Evolutionary conservation across 2,888 invertebrate genomes (phyloP), one percentile per base, ranked within the genome.

Genomic region (Lasius platythorax): DNA sequence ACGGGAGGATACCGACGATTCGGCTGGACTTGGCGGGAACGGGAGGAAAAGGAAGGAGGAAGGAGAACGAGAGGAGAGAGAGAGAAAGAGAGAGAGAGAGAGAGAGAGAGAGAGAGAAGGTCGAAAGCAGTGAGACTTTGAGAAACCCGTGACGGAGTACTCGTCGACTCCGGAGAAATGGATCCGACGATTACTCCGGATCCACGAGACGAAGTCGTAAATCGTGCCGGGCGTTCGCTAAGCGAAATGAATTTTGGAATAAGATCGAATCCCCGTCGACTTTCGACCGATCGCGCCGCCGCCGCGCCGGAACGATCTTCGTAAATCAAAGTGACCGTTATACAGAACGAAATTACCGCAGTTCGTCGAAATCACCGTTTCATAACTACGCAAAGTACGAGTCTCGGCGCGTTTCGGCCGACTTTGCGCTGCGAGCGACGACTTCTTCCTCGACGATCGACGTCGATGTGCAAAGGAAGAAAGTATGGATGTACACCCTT

Each of bases 191-290:
- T 86, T 86, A 85, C 70, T 82, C 12, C 61, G 72, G 82, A 82
- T 85, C 72, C 72, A 76, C 63, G 56, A 68, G 76, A 82, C 72
- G 82, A 56, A 82, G 79, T 82, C 86, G 86, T 86, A 86, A 86
- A 86, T 86, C 76, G 81, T 56, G 23, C 64, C 56, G 58, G 63
- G 61, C 72, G 43, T 58, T 40, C 53, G 33, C 50, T 46, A 70
- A 74, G 64, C 56, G 81, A 83, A 85, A 89, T 86, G 84, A 85
- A 87, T 87, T 85, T 78, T 37, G 76, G 79, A 74, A 87, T 87
- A 88, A 85, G 87, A 87, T 90, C 68, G 86, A 86, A 85, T 83
- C 85, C 67, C 53, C 56, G 72, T 84, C 85, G 85, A 76, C 85
- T 75, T 81, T 81, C 64, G 53, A 28, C 70, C 64, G 64, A 50